A percentile compares a stretch with the other conserved stretches of the same genome.
Evolutionary conservation across 2,888 invertebrate genomes (phyloP).

Genomic region (Poecilobothrus nobilitatus): DNA sequence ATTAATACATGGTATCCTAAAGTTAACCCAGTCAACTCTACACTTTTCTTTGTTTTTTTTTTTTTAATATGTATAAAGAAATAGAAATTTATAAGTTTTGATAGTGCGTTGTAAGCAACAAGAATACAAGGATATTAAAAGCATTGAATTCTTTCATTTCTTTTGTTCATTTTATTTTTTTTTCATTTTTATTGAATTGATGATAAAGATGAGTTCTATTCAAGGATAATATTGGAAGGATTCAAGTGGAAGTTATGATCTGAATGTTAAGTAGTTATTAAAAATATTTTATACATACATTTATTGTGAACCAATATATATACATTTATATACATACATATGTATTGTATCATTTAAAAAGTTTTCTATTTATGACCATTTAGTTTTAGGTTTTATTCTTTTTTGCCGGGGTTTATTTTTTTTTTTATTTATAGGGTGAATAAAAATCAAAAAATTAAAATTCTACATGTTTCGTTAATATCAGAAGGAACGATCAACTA

Average conservation of each 20-base stretch:
- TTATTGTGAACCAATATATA: neutral
- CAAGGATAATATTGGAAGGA: constrained; percentile 2
- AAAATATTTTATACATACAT: neutral
- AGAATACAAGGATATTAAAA: too few species aligned
- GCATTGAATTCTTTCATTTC: too few species aligned
- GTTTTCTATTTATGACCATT: neutral
- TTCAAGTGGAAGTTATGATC: neutral
- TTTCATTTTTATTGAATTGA: too few species aligned
- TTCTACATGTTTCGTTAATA: neutral
- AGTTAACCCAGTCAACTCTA: too few species aligned
- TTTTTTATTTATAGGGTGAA: neutral
- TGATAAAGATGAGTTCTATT: neutral
- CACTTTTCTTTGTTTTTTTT: too few species aligned
- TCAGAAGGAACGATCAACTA: neutral
- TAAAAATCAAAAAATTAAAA: neutral
- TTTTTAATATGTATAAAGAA: too few species aligned
- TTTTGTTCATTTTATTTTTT: too few species aligned
- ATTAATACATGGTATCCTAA: too few species aligned
- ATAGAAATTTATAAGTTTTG: too few species aligned
- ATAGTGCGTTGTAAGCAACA: too few species aligned
- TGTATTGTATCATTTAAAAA: neutral
- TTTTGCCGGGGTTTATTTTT: too few species aligned
- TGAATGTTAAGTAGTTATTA: neutral
- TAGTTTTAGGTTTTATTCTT: neutral
- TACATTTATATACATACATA: neutral